Evolutionary conservation across 2,888 invertebrate species (phyloP).

Genomic region (Marasmarcha lunaedactyla): DNA sequence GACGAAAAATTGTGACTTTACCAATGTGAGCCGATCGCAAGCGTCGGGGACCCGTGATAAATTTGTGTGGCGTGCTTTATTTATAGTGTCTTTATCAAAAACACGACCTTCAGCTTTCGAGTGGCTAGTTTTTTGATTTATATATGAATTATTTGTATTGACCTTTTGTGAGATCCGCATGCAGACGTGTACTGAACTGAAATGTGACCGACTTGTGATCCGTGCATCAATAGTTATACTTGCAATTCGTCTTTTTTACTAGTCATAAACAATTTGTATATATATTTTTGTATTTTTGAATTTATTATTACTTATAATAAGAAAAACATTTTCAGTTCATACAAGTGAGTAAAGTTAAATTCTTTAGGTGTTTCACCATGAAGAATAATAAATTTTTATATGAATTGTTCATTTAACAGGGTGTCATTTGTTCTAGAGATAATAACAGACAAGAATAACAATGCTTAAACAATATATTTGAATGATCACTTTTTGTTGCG

Average conservation of each 20-base stretch:
- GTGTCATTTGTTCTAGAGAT: constrained; percentile 25
- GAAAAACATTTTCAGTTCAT: constrained; percentile 43
- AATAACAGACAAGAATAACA: too few relatives aligned
- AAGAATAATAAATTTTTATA: constrained; percentile 39
- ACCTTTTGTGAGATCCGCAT: constrained; percentile 40
- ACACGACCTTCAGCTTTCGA: constrained; percentile 22
- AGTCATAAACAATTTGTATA: constrained; percentile 64
- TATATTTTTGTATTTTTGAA: constrained; percentile 51
- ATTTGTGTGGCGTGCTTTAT: constrained; percentile 18
- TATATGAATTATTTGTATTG: constrained; percentile 21
- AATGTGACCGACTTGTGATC: constrained; percentile 25
- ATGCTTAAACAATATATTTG: too few relatives aligned
- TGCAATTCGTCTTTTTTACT: constrained; percentile 54
- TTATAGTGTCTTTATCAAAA: not conserved
- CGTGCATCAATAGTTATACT: constrained; percentile 30
- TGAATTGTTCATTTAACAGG: constrained; percentile 28
- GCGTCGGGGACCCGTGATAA: constrained; percentile 10
- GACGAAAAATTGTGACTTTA: too few relatives aligned
- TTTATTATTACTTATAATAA: constrained; percentile 36
- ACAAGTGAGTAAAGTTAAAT: constrained; percentile 27
- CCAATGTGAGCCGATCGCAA: constrained; percentile 13
- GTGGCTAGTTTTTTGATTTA: constrained; percentile 41
- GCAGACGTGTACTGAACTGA: constrained; percentile 38
- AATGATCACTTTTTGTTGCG: too few relatives aligned
- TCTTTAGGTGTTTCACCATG: constrained; percentile 34